Evolutionary conservation across 2,888 invertebrate genomes (phyloP).

Genomic region (Caenorhabditis panamensis): DNA sequence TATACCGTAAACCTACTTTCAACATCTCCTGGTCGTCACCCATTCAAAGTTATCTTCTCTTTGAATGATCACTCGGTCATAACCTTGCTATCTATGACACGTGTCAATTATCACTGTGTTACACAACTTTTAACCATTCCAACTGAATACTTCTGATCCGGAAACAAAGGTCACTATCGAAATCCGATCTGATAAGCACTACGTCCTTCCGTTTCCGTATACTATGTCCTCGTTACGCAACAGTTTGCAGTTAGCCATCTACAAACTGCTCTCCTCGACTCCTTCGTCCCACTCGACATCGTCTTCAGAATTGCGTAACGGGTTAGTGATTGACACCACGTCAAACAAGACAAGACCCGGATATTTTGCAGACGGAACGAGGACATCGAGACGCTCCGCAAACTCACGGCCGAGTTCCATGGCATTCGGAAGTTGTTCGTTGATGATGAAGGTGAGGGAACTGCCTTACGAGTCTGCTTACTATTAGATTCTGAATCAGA

Average conservation of each 20-base stretch:
- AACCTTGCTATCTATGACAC: slow-evolving; percentile 10
- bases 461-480: neutral
- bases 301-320: slow-evolving; percentile 54
- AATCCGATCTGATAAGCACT: neutral
- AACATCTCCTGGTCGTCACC: too few species aligned
- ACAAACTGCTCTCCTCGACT: slow-evolving; percentile 53
- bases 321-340: slow-evolving; percentile 55
- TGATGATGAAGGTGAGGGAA: slow-evolving; percentile 64
- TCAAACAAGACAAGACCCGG: slow-evolving; percentile 39
- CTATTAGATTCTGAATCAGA: too few species aligned
- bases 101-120: slow-evolving; percentile 32
- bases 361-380: slow-evolving; percentile 44
- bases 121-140: slow-evolving; percentile 11
- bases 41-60: neutral
- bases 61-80: too few species aligned
- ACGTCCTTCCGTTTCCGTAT: slow-evolving; percentile 6
- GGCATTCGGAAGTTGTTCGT: slow-evolving; percentile 61
- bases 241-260: slow-evolving; percentile 54
- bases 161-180: slow-evolving; percentile 21
- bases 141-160: too few species aligned
- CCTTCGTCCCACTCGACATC: slow-evolving; percentile 35
- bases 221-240: slow-evolving; percentile 23
- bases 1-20: too few species aligned
- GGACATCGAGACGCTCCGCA: slow-evolving; percentile 46
- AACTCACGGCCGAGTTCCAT: slow-evolving; percentile 58